A percentile compares a stretch with the other conserved stretches of the same genome.
Conservation (phyloP, 92 coral and sea anemone species). For the Zoanthus sansibaricus region DNA sequence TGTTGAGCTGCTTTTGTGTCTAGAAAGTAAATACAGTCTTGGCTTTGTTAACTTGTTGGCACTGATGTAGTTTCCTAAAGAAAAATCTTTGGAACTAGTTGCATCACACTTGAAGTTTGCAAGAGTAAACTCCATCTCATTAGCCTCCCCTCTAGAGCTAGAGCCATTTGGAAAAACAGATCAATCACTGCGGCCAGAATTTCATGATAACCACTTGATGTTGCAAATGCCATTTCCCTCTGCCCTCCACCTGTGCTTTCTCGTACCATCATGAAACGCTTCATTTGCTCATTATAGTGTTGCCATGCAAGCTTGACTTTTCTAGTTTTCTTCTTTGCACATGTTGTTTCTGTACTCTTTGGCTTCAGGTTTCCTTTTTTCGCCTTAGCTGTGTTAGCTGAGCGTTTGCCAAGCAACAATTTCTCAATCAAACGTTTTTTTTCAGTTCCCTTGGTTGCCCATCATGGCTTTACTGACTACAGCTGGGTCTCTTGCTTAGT, state of each 20-base stretch:
- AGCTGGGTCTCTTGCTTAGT: constrained; percentile 24
- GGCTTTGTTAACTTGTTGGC: constrained; percentile 2
- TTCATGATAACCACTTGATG: constrained; percentile 1
- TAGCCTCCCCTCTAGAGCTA: neutral
- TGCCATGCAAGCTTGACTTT: constrained; percentile 56
- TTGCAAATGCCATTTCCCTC: constrained; percentile 33
- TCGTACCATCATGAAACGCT: constrained; percentile 31
- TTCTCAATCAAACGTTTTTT: constrained; percentile 44
- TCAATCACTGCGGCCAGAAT: constrained; percentile 3
- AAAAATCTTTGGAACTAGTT: constrained; percentile 18
- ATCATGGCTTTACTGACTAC: constrained; percentile 12
- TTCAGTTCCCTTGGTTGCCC: constrained; percentile 43
- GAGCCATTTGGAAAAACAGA: neutral
- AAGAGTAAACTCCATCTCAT: neutral
- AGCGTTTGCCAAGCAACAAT: constrained; percentile 29
- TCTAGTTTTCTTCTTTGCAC: constrained; percentile 40
- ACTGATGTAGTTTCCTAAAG: constrained; percentile 7
- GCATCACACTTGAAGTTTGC: neutral
- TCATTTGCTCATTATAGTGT: constrained; percentile 30
- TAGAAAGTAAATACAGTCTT: neutral
- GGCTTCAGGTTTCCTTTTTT: constrained; percentile 25
- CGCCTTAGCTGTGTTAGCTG: constrained; percentile 25
- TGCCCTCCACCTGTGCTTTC: constrained; percentile 7
- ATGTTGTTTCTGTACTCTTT: constrained; percentile 22
- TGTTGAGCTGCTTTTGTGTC: neutral